phyloP scores from a whole-genome alignment of 2,113 vertebrate genomes.

The Beaufortia kweichowensis region DNA sequence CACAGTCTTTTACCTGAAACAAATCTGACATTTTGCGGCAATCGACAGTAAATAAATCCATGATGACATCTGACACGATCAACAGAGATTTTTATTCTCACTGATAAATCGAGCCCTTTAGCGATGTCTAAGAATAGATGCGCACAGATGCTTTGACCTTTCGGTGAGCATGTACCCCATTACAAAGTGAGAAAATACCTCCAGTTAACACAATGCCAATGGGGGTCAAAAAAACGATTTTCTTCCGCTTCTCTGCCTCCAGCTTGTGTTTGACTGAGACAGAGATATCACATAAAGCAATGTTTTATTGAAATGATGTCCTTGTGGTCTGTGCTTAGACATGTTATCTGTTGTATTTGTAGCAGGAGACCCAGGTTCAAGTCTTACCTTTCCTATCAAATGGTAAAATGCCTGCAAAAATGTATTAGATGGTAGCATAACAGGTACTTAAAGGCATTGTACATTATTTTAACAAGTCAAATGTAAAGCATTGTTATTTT shows the following conservation, averaged over 20 bases:
- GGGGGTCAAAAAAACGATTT: not conserved
- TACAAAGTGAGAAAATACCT: conserved; percentile 1
- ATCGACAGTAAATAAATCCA: not conserved
- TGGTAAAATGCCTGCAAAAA: too few relatives aligned
- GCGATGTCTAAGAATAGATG: conserved; percentile 14
- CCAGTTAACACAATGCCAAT: not conserved
- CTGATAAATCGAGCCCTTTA: conserved; percentile 12
- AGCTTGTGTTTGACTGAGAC: not conserved
- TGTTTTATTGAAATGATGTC: too few relatives aligned
- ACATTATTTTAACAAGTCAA: too few relatives aligned
- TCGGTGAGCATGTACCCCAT: not conserved
- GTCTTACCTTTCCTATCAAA: too few relatives aligned
- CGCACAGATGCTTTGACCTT: conserved; percentile 20
- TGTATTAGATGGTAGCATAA: too few relatives aligned
- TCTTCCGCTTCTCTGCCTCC: not conserved
- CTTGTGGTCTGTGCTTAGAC: too few relatives aligned
- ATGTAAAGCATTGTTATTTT: too few relatives aligned
- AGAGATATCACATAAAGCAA: not conserved
- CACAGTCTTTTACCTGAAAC: not conserved
- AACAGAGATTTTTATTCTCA: conserved; percentile 14
- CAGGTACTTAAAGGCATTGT: too few relatives aligned
- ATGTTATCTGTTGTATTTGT: too few relatives aligned
- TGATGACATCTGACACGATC: conserved; percentile 18
- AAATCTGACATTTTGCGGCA: not conserved
- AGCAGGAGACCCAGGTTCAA: too few relatives aligned